Conservation (phyloP, 2,888 invertebrate species). For the Schizaphis graminum region DNA sequence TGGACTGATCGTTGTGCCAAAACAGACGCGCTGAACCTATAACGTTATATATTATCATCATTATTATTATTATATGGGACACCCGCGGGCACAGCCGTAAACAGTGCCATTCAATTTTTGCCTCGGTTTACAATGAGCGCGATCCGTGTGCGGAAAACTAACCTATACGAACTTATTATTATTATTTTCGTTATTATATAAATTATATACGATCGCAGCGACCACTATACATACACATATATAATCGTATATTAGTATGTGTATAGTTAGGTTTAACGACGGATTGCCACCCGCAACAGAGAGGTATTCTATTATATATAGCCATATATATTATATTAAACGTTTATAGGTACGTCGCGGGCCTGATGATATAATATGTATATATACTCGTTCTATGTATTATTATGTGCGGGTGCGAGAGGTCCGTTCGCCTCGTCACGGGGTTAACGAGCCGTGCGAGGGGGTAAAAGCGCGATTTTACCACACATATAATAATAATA, state of each 20-base stretch:
- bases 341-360: not conserved
- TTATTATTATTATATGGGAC: conserved; percentile 11
- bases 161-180: not conserved
- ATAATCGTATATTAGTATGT: not conserved
- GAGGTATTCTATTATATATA: not conserved
- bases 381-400: not conserved
- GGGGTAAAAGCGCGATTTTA: conserved; percentile 40
- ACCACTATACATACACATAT: not conserved
- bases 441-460: conserved; percentile 56
- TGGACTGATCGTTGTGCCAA: conserved; percentile 55
- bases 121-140: not conserved
- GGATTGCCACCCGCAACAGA: not conserved
- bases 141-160: not conserved
- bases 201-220: too few species aligned
- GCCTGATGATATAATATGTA: not conserved
- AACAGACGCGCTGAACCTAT: conserved; percentile 51
- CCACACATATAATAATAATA: not conserved
- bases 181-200: not conserved
- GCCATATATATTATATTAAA: not conserved
- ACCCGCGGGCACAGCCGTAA: conserved; percentile 54
- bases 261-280: not conserved
- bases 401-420: conserved; percentile 3
- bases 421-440: conserved; percentile 6
- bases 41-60: conserved; percentile 16
- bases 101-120: conserved; percentile 57